phyloP scores from a whole-genome alignment of 2,797 vertebrate genomes.

The Pseudocheirus occidentalis region DNA sequence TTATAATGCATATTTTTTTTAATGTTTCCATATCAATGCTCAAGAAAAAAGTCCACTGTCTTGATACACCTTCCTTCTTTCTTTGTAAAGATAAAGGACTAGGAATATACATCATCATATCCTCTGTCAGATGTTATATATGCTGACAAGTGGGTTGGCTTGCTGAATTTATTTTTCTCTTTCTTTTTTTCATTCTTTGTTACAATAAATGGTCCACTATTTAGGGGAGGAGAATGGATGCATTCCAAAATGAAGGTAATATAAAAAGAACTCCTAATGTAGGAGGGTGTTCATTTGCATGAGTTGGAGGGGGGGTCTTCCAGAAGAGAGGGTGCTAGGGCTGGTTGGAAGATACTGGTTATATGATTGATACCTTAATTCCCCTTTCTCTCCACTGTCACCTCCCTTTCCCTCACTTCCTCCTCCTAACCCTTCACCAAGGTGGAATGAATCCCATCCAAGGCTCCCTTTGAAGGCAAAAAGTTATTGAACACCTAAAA shows the following conservation, averaged over 20 bases:
- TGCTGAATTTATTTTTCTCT: not conserved
- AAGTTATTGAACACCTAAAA: not conserved
- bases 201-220: not conserved
- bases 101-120: not conserved
- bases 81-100: not conserved
- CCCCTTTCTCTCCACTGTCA: not conserved
- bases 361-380: not conserved
- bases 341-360: not conserved
- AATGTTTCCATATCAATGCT: not conserved
- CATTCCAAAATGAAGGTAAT: not conserved
- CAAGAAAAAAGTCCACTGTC: not conserved
- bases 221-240: not conserved
- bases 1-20: not conserved
- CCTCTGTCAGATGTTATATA: not conserved
- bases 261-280: not conserved
- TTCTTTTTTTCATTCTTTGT: not conserved
- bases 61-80: not conserved
- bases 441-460: not conserved
- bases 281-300: not conserved
- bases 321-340: not conserved
- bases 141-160: not conserved
- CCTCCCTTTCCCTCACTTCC: not conserved
- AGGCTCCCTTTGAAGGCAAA: not conserved
- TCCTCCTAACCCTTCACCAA: not conserved
- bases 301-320: not conserved